phyloP scores from a whole-genome alignment of 2,888 invertebrate genomes.

The Pristionchus japonicus region DNA sequence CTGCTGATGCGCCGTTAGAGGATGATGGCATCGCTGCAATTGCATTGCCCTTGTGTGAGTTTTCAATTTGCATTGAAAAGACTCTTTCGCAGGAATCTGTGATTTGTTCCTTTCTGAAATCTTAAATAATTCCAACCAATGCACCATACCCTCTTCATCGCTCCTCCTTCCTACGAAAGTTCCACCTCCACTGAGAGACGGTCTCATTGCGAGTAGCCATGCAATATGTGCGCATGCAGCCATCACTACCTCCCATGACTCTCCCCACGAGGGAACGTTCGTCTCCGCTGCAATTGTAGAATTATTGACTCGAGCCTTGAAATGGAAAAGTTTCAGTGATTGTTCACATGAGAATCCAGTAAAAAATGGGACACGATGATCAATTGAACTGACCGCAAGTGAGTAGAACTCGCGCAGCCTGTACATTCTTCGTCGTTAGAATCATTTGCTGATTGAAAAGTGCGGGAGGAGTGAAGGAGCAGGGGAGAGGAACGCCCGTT shows the following conservation, averaged over 20 bases:
- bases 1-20: background rate
- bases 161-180: background rate
- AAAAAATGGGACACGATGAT: no score
- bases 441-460: slow-evolving; percentile 29
- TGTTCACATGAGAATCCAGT: background rate
- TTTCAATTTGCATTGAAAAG: no score
- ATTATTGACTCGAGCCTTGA: background rate
- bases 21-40: background rate
- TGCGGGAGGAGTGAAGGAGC: slow-evolving; percentile 35
- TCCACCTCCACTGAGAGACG: slow-evolving; percentile 79
- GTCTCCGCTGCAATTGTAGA: slow-evolving; percentile 21
- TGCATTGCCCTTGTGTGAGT: no score
- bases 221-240: slow-evolving; percentile 90
- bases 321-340: background rate
- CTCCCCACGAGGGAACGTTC: slow-evolving; percentile 71
- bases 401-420: slow-evolving; percentile 93
- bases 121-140: background rate
- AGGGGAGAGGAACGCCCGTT: slow-evolving; percentile 90
- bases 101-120: no score
- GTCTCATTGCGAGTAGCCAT: slow-evolving; percentile 96
- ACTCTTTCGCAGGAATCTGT: no score
- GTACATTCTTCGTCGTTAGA: slow-evolving; percentile 94
- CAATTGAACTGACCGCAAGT: slow-evolving; percentile 85
- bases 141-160: background rate
- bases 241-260: slow-evolving; percentile 94